Base-by-base conservation (phyloP, 2,797 vertebrate species). In the Aldrovandia affinis region DNA sequence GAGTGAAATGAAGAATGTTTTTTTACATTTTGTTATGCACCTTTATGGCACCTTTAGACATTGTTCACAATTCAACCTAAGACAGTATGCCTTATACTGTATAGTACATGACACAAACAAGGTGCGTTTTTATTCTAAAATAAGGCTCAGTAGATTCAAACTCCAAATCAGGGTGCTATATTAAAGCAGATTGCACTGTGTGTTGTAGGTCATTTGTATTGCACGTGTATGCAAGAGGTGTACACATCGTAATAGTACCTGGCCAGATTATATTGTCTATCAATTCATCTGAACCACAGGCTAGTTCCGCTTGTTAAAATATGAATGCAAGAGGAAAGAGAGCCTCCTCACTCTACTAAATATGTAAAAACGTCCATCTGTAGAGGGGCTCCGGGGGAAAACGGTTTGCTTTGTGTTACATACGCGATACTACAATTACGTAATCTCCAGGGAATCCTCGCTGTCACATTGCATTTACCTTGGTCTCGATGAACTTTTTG, bases 391-490 rank as follows among this genome's bases (percentile, higher is more conserved):
- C 81, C 65, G 1, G 89, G 88, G 90, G 86, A 86, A 87, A 90
- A 87, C 83, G 86, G 81, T 86, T 83, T 25, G 86, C 89, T 91
- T 87, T 90, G 92, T 90, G 85, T 87, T 82, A 86, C 83, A 89
- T 83, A 90, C 83, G 90, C 89, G 88, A 89, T 91, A 93, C 92
- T 88, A 91, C 90, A 93, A 92, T 93, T 92, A 91, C 89, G 86
- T 81, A 86, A 88, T 91, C 91, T 91, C 89, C 28, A 73, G 89
- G 89, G 92, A 89, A 88, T 81, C 85, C 83, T 82, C 15, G 86
- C 89, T 91, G 91, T 93, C 93, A 92, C 90, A 84, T 93, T 86
- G 85, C 83, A 91, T 93, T 93, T 90, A 93, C 88, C 90, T 87
- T 86, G 85, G 85, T 88, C 86, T 70, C 81, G 87, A 87, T 80